These are phyloP conservation scores for Myzus persicae DNA, from an alignment of 1,140 invertebrate genomes.

Conservation along the genomic window DNA sequence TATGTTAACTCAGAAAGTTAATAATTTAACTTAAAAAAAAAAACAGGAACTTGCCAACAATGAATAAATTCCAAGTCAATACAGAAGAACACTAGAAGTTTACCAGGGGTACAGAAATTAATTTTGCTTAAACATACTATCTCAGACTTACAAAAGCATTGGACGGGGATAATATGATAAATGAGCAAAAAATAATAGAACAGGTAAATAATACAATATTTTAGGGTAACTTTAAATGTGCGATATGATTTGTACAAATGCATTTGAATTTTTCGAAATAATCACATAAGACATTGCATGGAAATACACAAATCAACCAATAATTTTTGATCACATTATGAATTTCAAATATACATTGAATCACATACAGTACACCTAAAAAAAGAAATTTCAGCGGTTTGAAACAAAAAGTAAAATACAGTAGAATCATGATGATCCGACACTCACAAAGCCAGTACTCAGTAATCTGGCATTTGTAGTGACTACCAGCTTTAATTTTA, in stretches of 20 bases:
- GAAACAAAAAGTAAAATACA: neutral
- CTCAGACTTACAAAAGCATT: slow-evolving; percentile 39
- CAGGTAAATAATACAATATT: slow-evolving; percentile 17
- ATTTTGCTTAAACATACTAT: slow-evolving; percentile 32
- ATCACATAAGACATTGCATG: neutral
- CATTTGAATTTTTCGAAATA: slow-evolving; percentile 37
- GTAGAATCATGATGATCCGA: neutral
- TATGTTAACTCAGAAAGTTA: neutral
- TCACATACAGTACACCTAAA: neutral
- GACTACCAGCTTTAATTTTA: neutral
- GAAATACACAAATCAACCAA: slow-evolving; percentile 20
- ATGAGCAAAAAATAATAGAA: slow-evolving; percentile 9
- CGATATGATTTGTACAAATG: slow-evolving; percentile 50
- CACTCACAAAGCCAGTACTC: neutral
- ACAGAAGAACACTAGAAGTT: neutral
- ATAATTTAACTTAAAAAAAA: slow-evolving; percentile 9
- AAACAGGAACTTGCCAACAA: slow-evolving; percentile 37
- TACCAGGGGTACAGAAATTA: neutral
- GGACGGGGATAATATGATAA: slow-evolving; percentile 37
- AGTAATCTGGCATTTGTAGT: neutral
- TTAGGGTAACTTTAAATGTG: slow-evolving; percentile 50
- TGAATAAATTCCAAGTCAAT: slow-evolving; percentile 37
- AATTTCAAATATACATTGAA: neutral
- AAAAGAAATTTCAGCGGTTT: neutral
- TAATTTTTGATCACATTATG: neutral